Evolutionary conservation across 2,113 vertebrate genomes (phyloP).

Genomic region (Smithornis capensis): DNA sequence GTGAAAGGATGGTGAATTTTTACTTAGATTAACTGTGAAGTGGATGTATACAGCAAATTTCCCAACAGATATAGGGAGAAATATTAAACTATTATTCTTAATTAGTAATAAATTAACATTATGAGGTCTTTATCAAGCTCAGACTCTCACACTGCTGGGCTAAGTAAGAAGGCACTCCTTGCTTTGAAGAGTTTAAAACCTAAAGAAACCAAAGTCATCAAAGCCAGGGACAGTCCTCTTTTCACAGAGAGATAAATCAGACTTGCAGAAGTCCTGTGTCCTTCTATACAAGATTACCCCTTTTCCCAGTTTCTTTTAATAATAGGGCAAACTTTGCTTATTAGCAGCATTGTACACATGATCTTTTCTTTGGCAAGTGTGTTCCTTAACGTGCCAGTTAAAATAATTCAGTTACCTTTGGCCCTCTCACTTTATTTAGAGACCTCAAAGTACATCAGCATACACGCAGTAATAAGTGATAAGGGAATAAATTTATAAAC

Average conservation of each 20-base stretch:
- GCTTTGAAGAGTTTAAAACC: background rate
- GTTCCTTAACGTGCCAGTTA: background rate
- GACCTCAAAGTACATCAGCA: background rate
- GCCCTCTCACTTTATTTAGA: background rate
- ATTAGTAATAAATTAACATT: background rate
- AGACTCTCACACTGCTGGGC: background rate
- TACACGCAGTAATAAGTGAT: background rate
- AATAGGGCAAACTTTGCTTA: background rate
- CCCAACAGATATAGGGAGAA: background rate
- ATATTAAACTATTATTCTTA: background rate
- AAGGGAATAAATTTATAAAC: constrained; percentile 9
- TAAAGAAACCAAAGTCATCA: background rate
- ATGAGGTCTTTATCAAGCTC: background rate
- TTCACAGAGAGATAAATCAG: background rate
- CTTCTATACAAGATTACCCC: background rate
- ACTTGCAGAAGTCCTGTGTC: background rate
- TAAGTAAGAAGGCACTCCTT: background rate
- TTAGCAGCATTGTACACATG: background rate
- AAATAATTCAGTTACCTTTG: background rate
- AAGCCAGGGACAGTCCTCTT: background rate
- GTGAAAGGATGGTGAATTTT: background rate
- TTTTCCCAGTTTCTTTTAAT: background rate
- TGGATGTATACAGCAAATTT: background rate
- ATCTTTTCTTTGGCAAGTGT: background rate
- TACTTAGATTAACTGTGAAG: background rate